Evolutionary conservation across 2,888 invertebrate genomes (phyloP), one percentile per base, ranked within the genome.

Genomic region (Leucoma salicis): DNA sequence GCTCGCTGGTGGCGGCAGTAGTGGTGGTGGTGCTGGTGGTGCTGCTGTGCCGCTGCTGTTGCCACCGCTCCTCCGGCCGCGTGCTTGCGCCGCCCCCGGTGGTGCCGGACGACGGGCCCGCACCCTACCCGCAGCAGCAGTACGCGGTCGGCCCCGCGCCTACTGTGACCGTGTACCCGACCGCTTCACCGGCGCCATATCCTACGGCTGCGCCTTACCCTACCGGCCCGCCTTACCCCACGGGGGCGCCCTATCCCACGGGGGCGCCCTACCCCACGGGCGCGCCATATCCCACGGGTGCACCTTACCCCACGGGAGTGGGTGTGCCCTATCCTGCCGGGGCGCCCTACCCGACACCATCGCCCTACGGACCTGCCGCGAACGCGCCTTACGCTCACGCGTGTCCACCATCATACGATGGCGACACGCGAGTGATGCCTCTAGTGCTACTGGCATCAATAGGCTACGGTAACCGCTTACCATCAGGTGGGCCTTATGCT

Each of bases 61-160:
- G 81, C 47, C 52, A 62, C 40, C 57, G 60, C 37, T 44, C 57
- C 29, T 53, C 64, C 15, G 82, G 85, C 1, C 61, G 70, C 3
- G 71, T 84, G 33, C 62, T 80, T 0, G 63, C 67, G 16, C 73
- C 70, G 43, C 58, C 70, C 0, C 53, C 60, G 8, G 21, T 16
- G 12, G 4, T 29, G 3, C 21, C 15, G 3, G 29, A 11, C 35
- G 8, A 1, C 27, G 5, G 31, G 8, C 40, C 59, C 31, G 74
- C 66, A 42, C 70, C 76, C 7, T 85, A 85, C 57, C 85, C 85
- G 11, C 85, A 81, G 57, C 85, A 85, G 41, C 81, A 81, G 57
- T 84, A 57, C 57, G 35, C 5, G 8, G 3, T n/a, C n/a, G n/a
- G n/a, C n/a, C n/a, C 2, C 21, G 21, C 52, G 13, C 48, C 52